Evolutionary conservation across 2,888 invertebrate genomes (phyloP).

Genomic region (Gortyna flavago): DNA sequence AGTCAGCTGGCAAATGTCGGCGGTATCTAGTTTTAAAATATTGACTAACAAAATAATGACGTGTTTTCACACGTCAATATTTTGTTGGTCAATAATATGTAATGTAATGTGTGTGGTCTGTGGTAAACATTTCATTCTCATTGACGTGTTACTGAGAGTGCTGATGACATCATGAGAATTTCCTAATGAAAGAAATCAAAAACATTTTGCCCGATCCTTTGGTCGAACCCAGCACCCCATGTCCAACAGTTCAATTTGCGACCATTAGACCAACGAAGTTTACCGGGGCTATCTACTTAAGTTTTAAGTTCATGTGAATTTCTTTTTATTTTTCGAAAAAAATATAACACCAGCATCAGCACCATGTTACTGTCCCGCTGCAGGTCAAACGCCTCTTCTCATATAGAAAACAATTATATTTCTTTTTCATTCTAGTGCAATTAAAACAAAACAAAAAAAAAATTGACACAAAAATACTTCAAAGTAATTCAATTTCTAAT

Average conservation of each 20-base stretch:
- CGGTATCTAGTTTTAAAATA: too few relatives aligned
- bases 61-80: too few relatives aligned
- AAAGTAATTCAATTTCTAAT: background rate
- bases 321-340: background rate
- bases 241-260: background rate
- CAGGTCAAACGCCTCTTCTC: background rate
- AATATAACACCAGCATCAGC: background rate
- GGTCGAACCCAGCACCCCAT: background rate
- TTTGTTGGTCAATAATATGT: too few relatives aligned
- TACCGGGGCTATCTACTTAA: background rate
- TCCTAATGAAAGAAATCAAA: background rate
- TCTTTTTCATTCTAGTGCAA: background rate
- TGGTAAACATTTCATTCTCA: background rate
- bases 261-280: background rate
- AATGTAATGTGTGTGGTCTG: too few relatives aligned
- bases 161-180: too few relatives aligned
- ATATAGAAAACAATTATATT: background rate
- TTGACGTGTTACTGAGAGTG: background rate
- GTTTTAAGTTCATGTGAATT: too few relatives aligned
- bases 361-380: background rate
- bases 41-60: too few relatives aligned
- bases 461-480: background rate
- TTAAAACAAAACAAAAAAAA: background rate
- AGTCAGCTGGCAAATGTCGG: too few relatives aligned
- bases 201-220: background rate